Base-by-base conservation (phyloP, 2,888 invertebrate genomes). In the Aphodius granarius region DNA sequence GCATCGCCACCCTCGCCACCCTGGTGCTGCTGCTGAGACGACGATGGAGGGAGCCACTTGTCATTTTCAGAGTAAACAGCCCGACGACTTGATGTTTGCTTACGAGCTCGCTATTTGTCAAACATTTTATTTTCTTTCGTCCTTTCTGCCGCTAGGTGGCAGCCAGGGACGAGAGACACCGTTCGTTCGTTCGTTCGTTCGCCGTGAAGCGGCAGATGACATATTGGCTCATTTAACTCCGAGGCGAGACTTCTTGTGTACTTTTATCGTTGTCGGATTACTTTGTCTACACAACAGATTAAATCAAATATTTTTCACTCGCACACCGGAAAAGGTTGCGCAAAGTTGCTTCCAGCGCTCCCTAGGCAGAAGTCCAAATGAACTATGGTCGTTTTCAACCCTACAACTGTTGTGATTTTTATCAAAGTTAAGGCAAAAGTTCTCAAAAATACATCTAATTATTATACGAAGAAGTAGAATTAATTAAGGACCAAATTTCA, bases 201-300 rank as follows among this genome's bases (percentile, higher is more conserved):
- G 72, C 68, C 65, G 5, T 6, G 20, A n/a, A 21, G n/a, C 22
- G 17, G 17, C 81, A 80, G 84, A 84, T 85, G 85, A 84, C 84
- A 83, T 84, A 85, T 84, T 84, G 85, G 85, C 84, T 85, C 84
- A 83, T 84, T 85, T 84, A 83, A 81, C 81, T 68, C 82, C 68
- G 83, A 83, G 83, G 85, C 85, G 85, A 84, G 83, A 85, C 85
- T 85, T 84, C 84, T 85, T 86, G 86, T 86, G 85, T 86, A 85
- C 86, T 86, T 86, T 86, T 86, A 86, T 86, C 84, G 85, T 84
- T 84, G 84, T 83, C 21, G 85, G 86, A 86, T 86, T 86, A 86
- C 86, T 84, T 84, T 86, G 86, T 86, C 86, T 86, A 84, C 86
- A 85, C 85, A 85, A 86, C 85, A 86, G 86, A 87, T 87, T 87